Evolutionary conservation across 2,797 vertebrate genomes (phyloP).

Genomic region (Malurus leucopterus): DNA sequence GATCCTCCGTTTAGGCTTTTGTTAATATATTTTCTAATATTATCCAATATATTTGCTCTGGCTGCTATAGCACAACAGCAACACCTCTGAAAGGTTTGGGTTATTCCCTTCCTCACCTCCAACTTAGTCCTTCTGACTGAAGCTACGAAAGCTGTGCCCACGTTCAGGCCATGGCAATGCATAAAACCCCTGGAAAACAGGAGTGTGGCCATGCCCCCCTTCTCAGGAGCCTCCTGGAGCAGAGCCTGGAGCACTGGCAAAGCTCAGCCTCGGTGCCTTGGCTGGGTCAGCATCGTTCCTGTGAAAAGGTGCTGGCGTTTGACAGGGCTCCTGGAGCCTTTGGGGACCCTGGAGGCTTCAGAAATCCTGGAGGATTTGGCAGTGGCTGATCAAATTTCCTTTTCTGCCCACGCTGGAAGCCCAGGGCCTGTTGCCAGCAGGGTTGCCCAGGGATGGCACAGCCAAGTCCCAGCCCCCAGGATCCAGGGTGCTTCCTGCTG

Average conservation of each 20-base stretch:
- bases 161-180: rapidly evolving
- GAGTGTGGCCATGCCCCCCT: rapidly evolving
- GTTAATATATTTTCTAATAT: background rate
- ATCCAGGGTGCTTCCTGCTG: background rate
- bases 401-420: background rate
- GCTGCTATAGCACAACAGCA: background rate
- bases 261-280: rapidly evolving
- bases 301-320: background rate
- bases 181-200: rapidly evolving
- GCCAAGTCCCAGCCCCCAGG: background rate
- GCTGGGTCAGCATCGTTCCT: rapidly evolving
- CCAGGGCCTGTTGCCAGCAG: background rate
- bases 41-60: background rate
- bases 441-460: background rate
- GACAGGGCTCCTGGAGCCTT: background rate
- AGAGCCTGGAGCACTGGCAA: rapidly evolving
- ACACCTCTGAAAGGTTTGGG: background rate
- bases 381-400: background rate
- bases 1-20: background rate
- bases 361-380: background rate
- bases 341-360: background rate
- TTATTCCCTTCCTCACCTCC: background rate
- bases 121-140: rapidly evolving
- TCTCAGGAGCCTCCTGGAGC: background rate
- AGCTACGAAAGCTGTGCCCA: background rate